A percentile compares a stretch with the other conserved stretches of the same genome.
phyloP scores from a whole-genome alignment of 2,797 vertebrate genomes.

The Notamacropus eugenii region DNA sequence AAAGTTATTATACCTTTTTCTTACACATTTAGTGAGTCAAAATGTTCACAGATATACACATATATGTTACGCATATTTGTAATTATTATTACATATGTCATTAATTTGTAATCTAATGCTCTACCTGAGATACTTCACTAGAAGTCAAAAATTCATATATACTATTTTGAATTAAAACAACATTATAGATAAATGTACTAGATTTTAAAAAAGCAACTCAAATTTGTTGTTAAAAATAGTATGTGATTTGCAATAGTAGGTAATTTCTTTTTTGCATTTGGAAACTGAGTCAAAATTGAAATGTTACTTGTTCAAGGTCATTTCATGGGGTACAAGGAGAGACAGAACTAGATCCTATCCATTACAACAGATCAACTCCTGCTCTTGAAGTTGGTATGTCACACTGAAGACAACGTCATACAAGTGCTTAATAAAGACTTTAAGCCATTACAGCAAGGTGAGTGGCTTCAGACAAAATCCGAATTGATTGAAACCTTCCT shows the following conservation, averaged over 20 bases:
- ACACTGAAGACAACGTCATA: conserved; percentile 71
- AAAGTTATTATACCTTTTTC: not conserved
- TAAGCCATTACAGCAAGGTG: conserved; percentile 67
- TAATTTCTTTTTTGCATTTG: not conserved
- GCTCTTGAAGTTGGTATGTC: conserved; percentile 69
- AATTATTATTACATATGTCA: not conserved
- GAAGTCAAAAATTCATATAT: not conserved
- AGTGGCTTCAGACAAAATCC: conserved; percentile 76
- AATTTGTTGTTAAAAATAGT: not conserved
- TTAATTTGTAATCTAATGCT: not conserved
- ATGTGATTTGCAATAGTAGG: not conserved
- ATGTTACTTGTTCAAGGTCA: conserved; percentile 50
- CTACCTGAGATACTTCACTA: not conserved
- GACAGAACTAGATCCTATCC: conserved; percentile 39
- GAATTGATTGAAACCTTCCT: conserved; percentile 76
- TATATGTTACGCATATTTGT: too few relatives aligned
- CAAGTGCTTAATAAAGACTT: conserved; percentile 72
- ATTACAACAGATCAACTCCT: conserved; percentile 47
- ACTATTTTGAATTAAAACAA: not conserved
- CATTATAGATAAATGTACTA: not conserved
- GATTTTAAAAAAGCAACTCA: conserved; percentile 22
- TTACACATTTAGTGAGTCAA: not conserved
- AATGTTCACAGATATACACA: not conserved
- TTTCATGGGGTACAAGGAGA: conserved; percentile 44
- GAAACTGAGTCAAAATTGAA: conserved; percentile 34